Base-by-base conservation (phyloP, 2,888 invertebrate genomes). In the Prosopocoilus inquinatus region DNA sequence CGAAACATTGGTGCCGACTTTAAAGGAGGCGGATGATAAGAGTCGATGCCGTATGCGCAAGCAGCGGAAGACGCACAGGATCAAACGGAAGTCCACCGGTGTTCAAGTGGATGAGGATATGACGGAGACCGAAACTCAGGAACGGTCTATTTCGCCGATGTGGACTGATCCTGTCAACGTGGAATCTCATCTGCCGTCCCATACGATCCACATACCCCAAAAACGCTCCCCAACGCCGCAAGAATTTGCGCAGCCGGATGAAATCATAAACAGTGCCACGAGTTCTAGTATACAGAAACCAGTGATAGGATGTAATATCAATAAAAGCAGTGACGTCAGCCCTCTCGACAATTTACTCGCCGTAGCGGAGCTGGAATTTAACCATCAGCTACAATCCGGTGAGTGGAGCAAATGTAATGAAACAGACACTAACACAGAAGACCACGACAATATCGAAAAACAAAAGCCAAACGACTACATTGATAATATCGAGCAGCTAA, bases 361-460 rank as follows among this genome's bases (percentile, higher is more conserved):
- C 51, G 85, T 85, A 56, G 85, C 85, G 58, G 84, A 85, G 74
- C 79, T 84, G 50, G 84, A 84, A 74, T 82, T 84, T 68, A 82
- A 83, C 72, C 83, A 84, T 74, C 84, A 84, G 62, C 71, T 75
- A 62, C 72, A 74, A 63, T 73, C 74, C 9, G 75, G 72, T 60
- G 71, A 73, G 62, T 76, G 75, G 75, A 67, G 70, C 46, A 56
- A 61, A 36, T 34, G 47, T 9, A 48, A 51, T 11, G 43, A 51
- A 36, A 50, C 55, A 12, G 58, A 56, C 3, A 46, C 15, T 46
- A 53, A 43, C 41, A 55, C 41, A 12, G n/a, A 50, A 12, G 46
- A 38, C 39, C 57, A 60, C 34, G 60, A 61, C 32, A 56, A 60
- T 38, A 52, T 55, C n/a, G 58, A 61, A 16, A 60, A 59, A 51